Evolutionary conservation across 2,797 vertebrate species (phyloP), one percentile per base, ranked within the genome.

Genomic region (Gouania willdenowi): DNA sequence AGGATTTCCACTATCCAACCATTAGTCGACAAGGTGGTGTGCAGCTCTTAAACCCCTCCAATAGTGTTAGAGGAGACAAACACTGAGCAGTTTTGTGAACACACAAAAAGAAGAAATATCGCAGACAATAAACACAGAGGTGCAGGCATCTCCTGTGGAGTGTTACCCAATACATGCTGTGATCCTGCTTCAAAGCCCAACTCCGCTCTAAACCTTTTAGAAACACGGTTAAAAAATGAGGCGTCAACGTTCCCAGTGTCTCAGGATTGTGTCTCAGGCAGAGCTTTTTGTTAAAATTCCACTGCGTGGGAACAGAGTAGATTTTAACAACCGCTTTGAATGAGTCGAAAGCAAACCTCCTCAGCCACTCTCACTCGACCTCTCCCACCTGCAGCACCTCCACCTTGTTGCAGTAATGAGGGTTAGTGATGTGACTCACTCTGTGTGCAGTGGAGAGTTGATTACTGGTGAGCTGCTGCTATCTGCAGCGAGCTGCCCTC

Each of bases 401-500:
- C 48, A 33, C 33, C 66, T 62, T 50, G 51, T 41, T 30, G 65
- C 67, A 34, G 51, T 82, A 75, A 79, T 73, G 67, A 73, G 67
- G 64, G 75, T 49, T 41, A 62, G 65, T n/a, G 35, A 27, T 26
- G 53, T 37, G 58, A 31, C 26, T 41, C 38, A 59, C 45, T 47
- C 42, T 11, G 14, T 18, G 41, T 27, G 27, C 52, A 44, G 65
- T 4, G 13, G 48, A 42, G 17, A 22, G 30, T 48, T 79, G 78
- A 83, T 86, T 74, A 77, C 69, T 47, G 46, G 24, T 28, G 51
- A 53, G 59, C 47, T 31, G 40, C 15, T 36, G 44, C 70, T 70
- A 71, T 79, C 75, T 71, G 62, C 38, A 26, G 35, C 32, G 61
- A 63, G 66, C 61, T 71, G 74, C 63, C 77, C 75, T 71, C 69